phyloP scores from a whole-genome alignment of 2,797 vertebrate genomes.

The Eupleurogrammus muticus region DNA sequence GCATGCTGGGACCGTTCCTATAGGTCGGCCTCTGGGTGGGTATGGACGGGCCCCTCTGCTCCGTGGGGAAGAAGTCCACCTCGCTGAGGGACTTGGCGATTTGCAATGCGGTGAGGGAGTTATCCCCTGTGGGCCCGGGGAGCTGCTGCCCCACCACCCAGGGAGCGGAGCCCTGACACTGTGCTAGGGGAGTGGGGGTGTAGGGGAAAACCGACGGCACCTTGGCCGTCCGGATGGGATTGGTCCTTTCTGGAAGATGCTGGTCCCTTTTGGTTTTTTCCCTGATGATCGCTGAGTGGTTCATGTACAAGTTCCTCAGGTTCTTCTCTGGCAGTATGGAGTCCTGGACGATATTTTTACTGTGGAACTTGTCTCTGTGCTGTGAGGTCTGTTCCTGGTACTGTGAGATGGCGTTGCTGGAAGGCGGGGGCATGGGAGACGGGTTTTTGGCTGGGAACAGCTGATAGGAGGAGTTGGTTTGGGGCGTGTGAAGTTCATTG shows the following conservation, averaged over 20 bases:
- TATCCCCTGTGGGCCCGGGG: slow-evolving; percentile 75
- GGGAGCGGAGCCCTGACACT: slow-evolving; percentile 57
- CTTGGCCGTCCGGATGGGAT: slow-evolving; percentile 52
- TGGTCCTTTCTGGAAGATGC: slow-evolving; percentile 64
- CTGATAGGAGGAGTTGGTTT: slow-evolving; percentile 82
- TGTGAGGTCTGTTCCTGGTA: slow-evolving; percentile 70
- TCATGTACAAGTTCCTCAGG: slow-evolving; percentile 76
- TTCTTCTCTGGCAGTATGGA: slow-evolving; percentile 72
- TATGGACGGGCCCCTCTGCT: slow-evolving; percentile 55
- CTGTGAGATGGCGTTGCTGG: slow-evolving; percentile 57
- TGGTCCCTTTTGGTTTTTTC: slow-evolving; percentile 69
- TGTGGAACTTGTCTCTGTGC: slow-evolving; percentile 61
- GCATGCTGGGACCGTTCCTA: slow-evolving; percentile 70
- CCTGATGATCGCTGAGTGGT: slow-evolving; percentile 72
- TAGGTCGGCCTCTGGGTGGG: slow-evolving; percentile 63
- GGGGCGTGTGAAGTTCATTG: slow-evolving; percentile 64
- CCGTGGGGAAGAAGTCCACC: slow-evolving; percentile 83
- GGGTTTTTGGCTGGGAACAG: slow-evolving; percentile 82
- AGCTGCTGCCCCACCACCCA: slow-evolving; percentile 74
- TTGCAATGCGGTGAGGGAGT: slow-evolving; percentile 87
- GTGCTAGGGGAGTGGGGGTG: slow-evolving; percentile 54
- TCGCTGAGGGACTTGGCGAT: slow-evolving; percentile 88
- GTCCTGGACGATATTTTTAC: slow-evolving; percentile 64
- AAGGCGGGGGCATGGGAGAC: slow-evolving; percentile 63
- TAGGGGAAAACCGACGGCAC: slow-evolving; percentile 71